These are phyloP conservation scores for Ommatoiulus sabulosus DNA, from an alignment of 2,888 invertebrate genomes.

Conservation along the genomic window DNA sequence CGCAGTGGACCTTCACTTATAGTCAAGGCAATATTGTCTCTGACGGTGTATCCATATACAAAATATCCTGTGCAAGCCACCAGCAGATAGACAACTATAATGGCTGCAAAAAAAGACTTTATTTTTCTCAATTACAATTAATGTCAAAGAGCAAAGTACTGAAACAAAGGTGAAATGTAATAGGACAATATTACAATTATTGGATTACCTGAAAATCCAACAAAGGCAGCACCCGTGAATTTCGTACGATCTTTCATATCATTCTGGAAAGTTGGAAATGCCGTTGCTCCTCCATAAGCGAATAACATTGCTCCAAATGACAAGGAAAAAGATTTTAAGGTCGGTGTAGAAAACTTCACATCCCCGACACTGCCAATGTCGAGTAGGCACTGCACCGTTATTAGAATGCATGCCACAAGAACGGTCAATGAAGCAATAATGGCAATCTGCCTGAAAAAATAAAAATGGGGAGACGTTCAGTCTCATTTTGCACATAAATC, in stretches of 20 bases:
- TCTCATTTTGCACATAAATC: neutral
- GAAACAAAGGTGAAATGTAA: neutral
- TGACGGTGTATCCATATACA: constrained; percentile 74
- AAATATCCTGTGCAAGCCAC: constrained; percentile 75
- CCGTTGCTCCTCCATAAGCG: constrained; percentile 79
- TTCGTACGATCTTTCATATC: constrained; percentile 78
- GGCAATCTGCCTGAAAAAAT: constrained; percentile 72
- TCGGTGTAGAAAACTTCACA: constrained; percentile 66
- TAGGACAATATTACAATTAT: neutral
- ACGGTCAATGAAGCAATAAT: constrained; percentile 75
- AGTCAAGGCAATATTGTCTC: constrained; percentile 74
- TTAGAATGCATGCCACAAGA: constrained; percentile 74
- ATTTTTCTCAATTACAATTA: no score
- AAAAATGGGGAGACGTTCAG: neutral
- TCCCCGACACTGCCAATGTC: constrained; percentile 65
- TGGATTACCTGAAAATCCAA: constrained; percentile 73
- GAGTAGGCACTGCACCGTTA: constrained; percentile 74
- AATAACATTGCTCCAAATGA: constrained; percentile 79
- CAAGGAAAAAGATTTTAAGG: constrained; percentile 76
- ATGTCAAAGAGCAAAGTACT: neutral
- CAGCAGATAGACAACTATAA: constrained; percentile 69
- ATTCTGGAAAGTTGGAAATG: constrained; percentile 83
- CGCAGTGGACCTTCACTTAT: constrained; percentile 72
- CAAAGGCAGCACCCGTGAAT: constrained; percentile 75
- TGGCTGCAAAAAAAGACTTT: constrained; percentile 46